A percentile compares a stretch with the other conserved stretches of the same genome.
These are phyloP conservation scores for Serinus canaria DNA, from an alignment of 2,113 vertebrate genomes.

Conservation along the genomic window DNA sequence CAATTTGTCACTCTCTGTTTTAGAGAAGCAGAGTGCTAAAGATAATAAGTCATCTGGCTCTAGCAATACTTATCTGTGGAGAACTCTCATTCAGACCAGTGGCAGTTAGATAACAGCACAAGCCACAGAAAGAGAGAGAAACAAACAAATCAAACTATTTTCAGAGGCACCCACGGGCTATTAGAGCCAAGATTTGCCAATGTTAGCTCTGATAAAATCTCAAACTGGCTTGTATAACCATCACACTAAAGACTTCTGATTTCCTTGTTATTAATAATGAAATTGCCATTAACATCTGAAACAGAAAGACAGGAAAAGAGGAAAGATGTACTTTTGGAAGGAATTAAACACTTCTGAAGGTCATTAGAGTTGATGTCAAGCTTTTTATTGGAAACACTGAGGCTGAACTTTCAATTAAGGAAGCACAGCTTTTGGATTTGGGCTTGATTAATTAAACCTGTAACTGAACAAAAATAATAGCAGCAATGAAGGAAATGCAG, in stretches of 20 bases:
- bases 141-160: not conserved
- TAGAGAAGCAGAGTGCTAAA: not conserved
- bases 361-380: constrained; percentile 30
- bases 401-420: constrained; percentile 60
- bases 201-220: not conserved
- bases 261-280: constrained; percentile 18
- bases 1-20: not conserved
- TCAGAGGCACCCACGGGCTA: not conserved
- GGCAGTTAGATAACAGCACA: not conserved
- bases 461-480: constrained; percentile 35
- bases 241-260: not conserved
- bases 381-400: constrained; percentile 58
- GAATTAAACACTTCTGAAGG: constrained; percentile 7
- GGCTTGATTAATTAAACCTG: constrained; percentile 56
- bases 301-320: constrained; percentile 9
- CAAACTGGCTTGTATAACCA: not conserved
- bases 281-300: constrained; percentile 17
- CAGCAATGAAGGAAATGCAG: constrained; percentile 38
- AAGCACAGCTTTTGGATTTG: constrained; percentile 27
- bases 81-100: not conserved
- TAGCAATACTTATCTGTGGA: not conserved
- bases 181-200: not conserved
- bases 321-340: constrained; percentile 23
- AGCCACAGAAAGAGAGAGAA: not conserved
- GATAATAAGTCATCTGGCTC: not conserved